phyloP scores from a whole-genome alignment of 2,113 vertebrate species.

The Sarotherodon lohbergeri region DNA sequence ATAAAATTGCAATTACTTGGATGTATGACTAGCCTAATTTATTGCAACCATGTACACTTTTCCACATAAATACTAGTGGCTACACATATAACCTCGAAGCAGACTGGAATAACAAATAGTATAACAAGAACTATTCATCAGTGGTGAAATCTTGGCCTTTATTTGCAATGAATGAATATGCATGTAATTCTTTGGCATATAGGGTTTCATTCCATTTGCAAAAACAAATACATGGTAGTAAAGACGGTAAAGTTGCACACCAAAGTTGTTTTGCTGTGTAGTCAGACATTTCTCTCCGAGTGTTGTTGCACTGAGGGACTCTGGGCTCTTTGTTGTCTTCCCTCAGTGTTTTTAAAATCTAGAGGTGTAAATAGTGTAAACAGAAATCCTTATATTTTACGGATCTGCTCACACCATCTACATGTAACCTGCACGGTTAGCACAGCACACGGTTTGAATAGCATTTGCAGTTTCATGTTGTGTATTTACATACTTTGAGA shows the following conservation, averaged over 20 bases:
- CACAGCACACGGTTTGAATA: background rate
- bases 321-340: background rate
- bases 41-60: background rate
- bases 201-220: background rate
- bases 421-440: background rate
- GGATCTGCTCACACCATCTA: background rate
- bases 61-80: background rate
- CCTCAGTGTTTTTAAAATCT: background rate
- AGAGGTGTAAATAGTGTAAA: background rate
- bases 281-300: background rate
- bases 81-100: background rate
- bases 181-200: background rate
- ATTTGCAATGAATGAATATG: background rate
- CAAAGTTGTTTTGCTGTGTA: background rate
- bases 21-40: background rate
- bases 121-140: background rate
- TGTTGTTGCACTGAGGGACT: background rate
- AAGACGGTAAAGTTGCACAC: background rate
- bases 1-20: background rate
- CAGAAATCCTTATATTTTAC: background rate
- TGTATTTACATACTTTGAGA: slow-evolving; percentile 45
- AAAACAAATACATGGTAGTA: background rate
- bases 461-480: background rate
- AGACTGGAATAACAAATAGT: background rate
- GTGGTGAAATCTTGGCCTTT: background rate